Evolutionary conservation across 2,797 vertebrate genomes (phyloP).

Genomic region (Enteromius thamalakanensis): DNA sequence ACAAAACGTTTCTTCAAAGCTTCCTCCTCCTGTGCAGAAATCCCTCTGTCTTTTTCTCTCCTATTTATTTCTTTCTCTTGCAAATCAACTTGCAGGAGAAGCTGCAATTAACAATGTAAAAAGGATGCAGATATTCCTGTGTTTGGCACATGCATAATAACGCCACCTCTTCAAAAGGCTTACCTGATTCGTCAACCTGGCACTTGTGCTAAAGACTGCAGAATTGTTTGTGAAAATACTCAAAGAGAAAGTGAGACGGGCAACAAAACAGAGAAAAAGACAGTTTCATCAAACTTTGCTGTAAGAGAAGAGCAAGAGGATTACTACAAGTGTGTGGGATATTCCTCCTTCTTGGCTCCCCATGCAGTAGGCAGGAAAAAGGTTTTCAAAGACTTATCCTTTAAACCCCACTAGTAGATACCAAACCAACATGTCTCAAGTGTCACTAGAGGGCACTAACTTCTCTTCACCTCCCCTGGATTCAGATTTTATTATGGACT

Average conservation of each 20-base stretch:
- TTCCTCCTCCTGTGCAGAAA: slow-evolving; percentile 78
- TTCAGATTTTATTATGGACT: no score
- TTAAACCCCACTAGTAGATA: slow-evolving; percentile 55
- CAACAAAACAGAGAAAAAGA: neutral
- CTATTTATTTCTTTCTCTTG: slow-evolving; percentile 73
- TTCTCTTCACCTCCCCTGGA: no score
- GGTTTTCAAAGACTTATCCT: slow-evolving; percentile 50
- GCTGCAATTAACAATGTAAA: slow-evolving; percentile 81
- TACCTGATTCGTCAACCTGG: slow-evolving; percentile 80
- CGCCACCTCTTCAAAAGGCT: slow-evolving; percentile 79
- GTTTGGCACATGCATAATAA: slow-evolving; percentile 80
- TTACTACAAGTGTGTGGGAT: slow-evolving; percentile 77
- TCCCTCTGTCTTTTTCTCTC: slow-evolving; percentile 69
- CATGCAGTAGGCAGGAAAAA: slow-evolving; percentile 25
- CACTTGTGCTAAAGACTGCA: slow-evolving; percentile 69
- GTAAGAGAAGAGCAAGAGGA: slow-evolving; percentile 68
- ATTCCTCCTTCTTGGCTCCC: slow-evolving; percentile 71
- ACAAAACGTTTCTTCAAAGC: slow-evolving; percentile 80
- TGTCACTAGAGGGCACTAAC: no score
- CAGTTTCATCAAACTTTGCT: slow-evolving; percentile 49
- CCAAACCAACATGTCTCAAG: slow-evolving; percentile 44
- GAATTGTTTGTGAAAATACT: slow-evolving; percentile 69
- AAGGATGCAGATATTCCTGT: slow-evolving; percentile 75
- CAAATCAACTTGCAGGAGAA: slow-evolving; percentile 79
- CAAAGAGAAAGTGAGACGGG: slow-evolving; percentile 53